Conservation (phyloP, 2,888 invertebrate genomes). For the Noctua comes region DNA sequence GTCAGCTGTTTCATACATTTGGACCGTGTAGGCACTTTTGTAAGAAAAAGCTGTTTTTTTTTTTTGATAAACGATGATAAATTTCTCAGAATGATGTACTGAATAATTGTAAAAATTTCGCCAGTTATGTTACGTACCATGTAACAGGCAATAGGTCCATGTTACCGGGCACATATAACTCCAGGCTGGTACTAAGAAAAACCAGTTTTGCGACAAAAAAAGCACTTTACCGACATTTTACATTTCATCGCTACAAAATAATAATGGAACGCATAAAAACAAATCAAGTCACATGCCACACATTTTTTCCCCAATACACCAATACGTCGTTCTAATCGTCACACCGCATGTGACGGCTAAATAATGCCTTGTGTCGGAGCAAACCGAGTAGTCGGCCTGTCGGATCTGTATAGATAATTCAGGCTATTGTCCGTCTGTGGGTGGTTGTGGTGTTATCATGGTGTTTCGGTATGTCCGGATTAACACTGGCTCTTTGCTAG, state of each 20-base stretch:
- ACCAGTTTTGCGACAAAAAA: background rate
- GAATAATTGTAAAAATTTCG: background rate
- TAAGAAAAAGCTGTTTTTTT: too few species aligned
- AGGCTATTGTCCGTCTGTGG: slow-evolving; percentile 73
- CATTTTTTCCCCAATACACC: slow-evolving; percentile 6
- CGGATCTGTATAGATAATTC: slow-evolving; percentile 75
- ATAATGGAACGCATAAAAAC: too few species aligned
- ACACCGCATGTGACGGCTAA: slow-evolving; percentile 31
- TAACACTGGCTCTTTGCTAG: slow-evolving; percentile 38
- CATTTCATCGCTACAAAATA: slow-evolving; percentile 25
- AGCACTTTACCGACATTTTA: background rate
- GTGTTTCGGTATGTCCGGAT: slow-evolving; percentile 38
- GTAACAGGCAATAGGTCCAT: too few species aligned
- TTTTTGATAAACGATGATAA: too few species aligned
- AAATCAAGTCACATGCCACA: background rate
- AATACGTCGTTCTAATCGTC: slow-evolving; percentile 13
- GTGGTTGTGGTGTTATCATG: slow-evolving; percentile 62
- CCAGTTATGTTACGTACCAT: background rate
- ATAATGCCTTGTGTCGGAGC: slow-evolving; percentile 34
- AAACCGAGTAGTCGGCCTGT: slow-evolving; percentile 59
- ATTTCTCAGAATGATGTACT: too few species aligned
- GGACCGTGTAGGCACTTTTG: too few species aligned
- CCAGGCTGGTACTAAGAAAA: background rate
- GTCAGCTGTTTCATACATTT: too few species aligned
- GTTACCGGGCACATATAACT: background rate